These are phyloP conservation scores for Lochmaea crataegi DNA, from an alignment of 2,888 invertebrate species.

Conservation along the genomic window DNA sequence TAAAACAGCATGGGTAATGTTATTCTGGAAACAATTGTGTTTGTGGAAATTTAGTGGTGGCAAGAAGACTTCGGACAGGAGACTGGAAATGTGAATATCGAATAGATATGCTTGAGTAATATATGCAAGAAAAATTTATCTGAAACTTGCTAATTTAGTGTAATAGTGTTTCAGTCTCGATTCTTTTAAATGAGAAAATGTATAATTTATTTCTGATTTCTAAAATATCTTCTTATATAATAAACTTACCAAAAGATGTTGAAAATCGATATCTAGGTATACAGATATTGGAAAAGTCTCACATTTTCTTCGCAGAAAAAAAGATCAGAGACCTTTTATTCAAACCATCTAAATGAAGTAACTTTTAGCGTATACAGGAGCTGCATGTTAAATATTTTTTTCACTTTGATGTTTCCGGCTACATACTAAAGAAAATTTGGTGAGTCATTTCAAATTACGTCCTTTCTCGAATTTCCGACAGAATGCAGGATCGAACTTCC, in stretches of 20 bases:
- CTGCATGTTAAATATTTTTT: constrained; percentile 4
- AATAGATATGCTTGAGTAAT: too few relatives aligned
- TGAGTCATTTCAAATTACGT: not conserved
- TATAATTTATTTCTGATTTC: too few relatives aligned
- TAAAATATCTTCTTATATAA: too few relatives aligned
- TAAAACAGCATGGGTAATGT: too few relatives aligned
- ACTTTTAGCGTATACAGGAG: not conserved
- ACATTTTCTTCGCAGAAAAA: not conserved
- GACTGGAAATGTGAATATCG: too few relatives aligned
- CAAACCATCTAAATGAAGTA: not conserved
- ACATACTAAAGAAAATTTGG: constrained; percentile 1
- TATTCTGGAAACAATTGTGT: too few relatives aligned
- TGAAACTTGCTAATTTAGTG: too few relatives aligned
- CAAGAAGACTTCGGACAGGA: too few relatives aligned
- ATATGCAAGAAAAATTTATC: too few relatives aligned
- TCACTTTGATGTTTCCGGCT: constrained; percentile 1
- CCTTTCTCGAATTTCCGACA: not conserved
- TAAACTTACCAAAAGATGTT: not conserved
- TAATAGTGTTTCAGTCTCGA: too few relatives aligned
- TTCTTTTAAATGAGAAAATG: too few relatives aligned
- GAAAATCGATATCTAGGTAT: not conserved
- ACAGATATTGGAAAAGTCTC: not conserved
- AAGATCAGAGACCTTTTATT: constrained; percentile 9
- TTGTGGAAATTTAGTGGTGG: too few relatives aligned
- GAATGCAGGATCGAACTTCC: not conserved